These are phyloP conservation scores for Elachura formosa DNA, from an alignment of 2,113 vertebrate species.

Conservation along the genomic window DNA sequence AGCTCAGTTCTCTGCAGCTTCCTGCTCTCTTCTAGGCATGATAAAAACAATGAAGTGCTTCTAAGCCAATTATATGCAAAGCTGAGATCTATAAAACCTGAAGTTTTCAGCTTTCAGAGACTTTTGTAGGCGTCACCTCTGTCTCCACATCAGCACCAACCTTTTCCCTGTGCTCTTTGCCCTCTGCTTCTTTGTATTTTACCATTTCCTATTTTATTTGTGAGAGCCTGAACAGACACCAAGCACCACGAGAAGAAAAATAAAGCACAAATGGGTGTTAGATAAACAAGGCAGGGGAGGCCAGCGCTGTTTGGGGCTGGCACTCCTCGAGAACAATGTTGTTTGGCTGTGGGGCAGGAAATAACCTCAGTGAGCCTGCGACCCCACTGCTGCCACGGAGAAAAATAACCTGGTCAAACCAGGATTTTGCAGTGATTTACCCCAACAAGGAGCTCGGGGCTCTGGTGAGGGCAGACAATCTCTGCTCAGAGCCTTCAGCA, in stretches of 20 bases:
- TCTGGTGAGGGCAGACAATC: background rate
- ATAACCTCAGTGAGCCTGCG: background rate
- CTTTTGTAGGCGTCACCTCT: rapidly evolving
- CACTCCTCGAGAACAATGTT: constrained; percentile 7
- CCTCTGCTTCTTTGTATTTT: background rate
- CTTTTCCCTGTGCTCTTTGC: background rate
- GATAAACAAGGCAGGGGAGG: background rate
- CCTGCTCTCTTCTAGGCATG: background rate
- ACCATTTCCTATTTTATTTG: background rate
- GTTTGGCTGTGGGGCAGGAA: constrained; percentile 11
- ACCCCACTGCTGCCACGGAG: background rate
- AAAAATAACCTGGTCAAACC: background rate
- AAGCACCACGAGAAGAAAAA: background rate
- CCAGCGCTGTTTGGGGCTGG: background rate
- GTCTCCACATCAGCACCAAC: background rate
- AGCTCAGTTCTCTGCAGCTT: background rate
- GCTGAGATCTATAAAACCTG: background rate
- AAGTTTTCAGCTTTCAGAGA: background rate
- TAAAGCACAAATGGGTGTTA: background rate
- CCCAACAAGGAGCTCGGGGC: background rate
- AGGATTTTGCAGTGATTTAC: background rate
- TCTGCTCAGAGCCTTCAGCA: background rate
- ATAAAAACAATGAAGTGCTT: background rate
- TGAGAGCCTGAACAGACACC: background rate
- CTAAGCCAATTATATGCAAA: background rate